Evolutionary conservation across 2,797 vertebrate genomes (phyloP).

Genomic region (Liparis tanakae): DNA sequence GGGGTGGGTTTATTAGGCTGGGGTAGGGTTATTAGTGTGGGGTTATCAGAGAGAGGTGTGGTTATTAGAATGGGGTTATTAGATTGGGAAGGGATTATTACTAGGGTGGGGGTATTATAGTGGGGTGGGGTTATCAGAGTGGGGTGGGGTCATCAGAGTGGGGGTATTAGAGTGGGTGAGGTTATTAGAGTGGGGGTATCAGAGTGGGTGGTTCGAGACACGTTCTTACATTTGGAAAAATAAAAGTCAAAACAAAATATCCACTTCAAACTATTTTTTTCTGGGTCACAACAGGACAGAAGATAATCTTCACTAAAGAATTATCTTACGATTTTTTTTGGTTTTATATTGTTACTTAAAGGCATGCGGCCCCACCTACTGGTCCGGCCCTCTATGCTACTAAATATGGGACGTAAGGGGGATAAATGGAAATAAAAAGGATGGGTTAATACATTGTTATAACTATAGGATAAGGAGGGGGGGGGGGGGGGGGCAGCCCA

Average conservation of each 20-base stretch:
- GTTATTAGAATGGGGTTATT: no score
- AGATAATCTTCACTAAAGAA: constrained; percentile 75
- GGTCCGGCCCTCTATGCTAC: constrained; percentile 79
- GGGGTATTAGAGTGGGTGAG: no score
- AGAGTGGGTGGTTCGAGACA: not conserved
- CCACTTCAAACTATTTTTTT: constrained; percentile 83
- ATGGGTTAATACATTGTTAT: constrained; percentile 75
- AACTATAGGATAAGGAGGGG: constrained; percentile 65
- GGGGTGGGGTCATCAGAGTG: no score
- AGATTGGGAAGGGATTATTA: no score
- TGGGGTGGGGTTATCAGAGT: no score
- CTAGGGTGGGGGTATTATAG: no score
- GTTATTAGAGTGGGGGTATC: no score
- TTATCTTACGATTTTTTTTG: constrained; percentile 71
- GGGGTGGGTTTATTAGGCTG: not conserved
- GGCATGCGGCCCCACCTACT: constrained; percentile 82
- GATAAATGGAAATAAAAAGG: constrained; percentile 58
- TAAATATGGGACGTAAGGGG: constrained; percentile 63
- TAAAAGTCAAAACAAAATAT: constrained; percentile 76
- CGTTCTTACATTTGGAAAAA: constrained; percentile 78
- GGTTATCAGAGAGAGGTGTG: no score
- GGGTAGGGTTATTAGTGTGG: no score
- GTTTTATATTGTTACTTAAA: constrained; percentile 80
- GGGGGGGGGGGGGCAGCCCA: constrained; percentile 51
- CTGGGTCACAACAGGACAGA: constrained; percentile 80